Evolutionary conservation across 2,797 vertebrate species (phyloP), one percentile per base, ranked within the genome.

Genomic region (Lacerta bilineata): DNA sequence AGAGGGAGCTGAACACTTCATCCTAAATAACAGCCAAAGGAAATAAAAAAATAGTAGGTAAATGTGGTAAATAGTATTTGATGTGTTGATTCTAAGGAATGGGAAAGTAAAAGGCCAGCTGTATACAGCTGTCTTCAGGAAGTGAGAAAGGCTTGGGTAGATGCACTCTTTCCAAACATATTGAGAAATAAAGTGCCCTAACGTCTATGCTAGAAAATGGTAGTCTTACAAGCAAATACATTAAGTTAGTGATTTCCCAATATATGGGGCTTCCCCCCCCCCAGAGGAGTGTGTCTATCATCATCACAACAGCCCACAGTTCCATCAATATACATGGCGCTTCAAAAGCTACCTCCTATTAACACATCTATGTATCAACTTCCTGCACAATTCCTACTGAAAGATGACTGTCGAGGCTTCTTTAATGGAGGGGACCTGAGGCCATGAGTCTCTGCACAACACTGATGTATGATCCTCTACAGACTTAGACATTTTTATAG

Each of bases 1-100:
- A 81, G 87, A 86, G 92, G 20, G 92, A 95, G 93, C 88, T 92
- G 93, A 95, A 94, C 92, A 87, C 91, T 94, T 96, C 93, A 92
- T 87, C 88, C 94, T 88, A 94, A 94, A 94, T 94, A 93, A 93
- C 93, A 94, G 89, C 81, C 89, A 94, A 89, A 79, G 15, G 92
- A 94, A 94, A 55, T 55, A 4, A 5, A 41, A 43, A 55, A 55
- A 55, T 15, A 55, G 50, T 55, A 55, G 50, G 50, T 55, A 15
- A 55, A 92, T 72, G 91, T 93, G 91, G 91, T 93, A 95, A 96
- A 94, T 85, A 88, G 85, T 50, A 91, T 89, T 92, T 91, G 92
- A 95, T 93, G 66, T 87, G 83, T 69, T 33, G 88, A 75, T 92
- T 92, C 91, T 0, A 5, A 50, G 39, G 77, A 36, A n/a, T 80